Conservation (phyloP, 2,113 vertebrate species). For the Amblyopsis rosae region DNA sequence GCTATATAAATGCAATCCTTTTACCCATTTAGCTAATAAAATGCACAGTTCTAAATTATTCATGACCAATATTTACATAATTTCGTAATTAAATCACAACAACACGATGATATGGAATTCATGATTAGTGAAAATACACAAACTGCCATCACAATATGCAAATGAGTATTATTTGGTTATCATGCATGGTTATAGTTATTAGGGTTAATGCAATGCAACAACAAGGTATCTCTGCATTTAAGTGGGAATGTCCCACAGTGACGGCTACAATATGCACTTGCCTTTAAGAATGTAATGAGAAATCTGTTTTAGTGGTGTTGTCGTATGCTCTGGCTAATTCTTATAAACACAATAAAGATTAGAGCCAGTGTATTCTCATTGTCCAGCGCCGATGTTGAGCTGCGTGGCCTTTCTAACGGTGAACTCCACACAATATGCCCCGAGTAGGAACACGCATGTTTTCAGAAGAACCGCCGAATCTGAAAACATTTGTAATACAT, state of each 20-base stretch:
- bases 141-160: slow-evolving; percentile 78
- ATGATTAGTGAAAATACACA: slow-evolving; percentile 87
- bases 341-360: slow-evolving; percentile 64
- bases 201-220: slow-evolving; percentile 80
- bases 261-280: slow-evolving; percentile 87
- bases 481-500: background rate
- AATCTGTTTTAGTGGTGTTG: slow-evolving; percentile 69
- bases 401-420: slow-evolving; percentile 47
- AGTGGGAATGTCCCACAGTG: slow-evolving; percentile 76
- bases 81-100: slow-evolving; percentile 90
- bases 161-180: slow-evolving; percentile 85
- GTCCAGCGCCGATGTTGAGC: slow-evolving; percentile 26
- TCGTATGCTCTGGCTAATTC: slow-evolving; percentile 72
- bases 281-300: slow-evolving; percentile 78
- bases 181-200: slow-evolving; percentile 79
- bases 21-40: slow-evolving; percentile 78
- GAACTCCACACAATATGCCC: slow-evolving; percentile 20
- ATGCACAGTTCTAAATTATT: slow-evolving; percentile 80
- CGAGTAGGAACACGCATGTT: background rate
- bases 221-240: slow-evolving; percentile 82
- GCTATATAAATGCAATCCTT: slow-evolving; percentile 22
- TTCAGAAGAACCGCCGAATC: background rate
- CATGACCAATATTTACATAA: slow-evolving; percentile 85
- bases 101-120: slow-evolving; percentile 84
- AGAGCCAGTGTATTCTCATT: slow-evolving; percentile 59